Evolutionary conservation across 1,140 invertebrate genomes (phyloP).

Genomic region (Pogonomyrmex californicus): DNA sequence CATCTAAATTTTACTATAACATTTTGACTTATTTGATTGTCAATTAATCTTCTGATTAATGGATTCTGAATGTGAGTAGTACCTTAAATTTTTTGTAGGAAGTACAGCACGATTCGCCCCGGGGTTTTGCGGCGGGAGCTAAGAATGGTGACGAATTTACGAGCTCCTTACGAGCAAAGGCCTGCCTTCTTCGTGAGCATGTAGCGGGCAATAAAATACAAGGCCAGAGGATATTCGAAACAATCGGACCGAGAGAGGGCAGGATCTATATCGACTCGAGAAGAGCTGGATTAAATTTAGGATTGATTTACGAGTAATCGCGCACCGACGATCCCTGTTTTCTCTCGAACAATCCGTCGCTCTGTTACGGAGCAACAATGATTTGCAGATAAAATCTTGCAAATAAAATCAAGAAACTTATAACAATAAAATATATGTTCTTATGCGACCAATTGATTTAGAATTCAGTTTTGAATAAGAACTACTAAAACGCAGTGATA

Average conservation of each 20-base stretch:
- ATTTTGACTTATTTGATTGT: not conserved
- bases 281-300: constrained; percentile 72
- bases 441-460: not conserved
- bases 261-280: constrained; percentile 64
- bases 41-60: constrained; percentile 41
- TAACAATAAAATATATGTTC: not conserved
- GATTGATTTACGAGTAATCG: constrained; percentile 77
- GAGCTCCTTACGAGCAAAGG: constrained; percentile 77
- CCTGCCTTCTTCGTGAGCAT: constrained; percentile 70
- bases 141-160: constrained; percentile 82
- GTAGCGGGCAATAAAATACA: constrained; percentile 75
- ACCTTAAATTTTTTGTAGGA: constrained; percentile 67
- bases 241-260: constrained; percentile 69
- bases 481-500: not conserved
- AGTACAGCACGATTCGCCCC: constrained; percentile 63
- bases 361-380: constrained; percentile 23
- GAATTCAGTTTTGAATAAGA: not conserved
- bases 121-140: constrained; percentile 76
- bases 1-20: not conserved
- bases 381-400: not conserved
- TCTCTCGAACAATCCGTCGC: not conserved
- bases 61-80: constrained; percentile 54
- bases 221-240: constrained; percentile 75
- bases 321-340: constrained; percentile 12
- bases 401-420: constrained; percentile 10